A percentile compares a stretch with the other conserved stretches of the same genome.
Evolutionary conservation across 1,140 invertebrate genomes (phyloP).

Genomic region (Chelonus insularis): DNA sequence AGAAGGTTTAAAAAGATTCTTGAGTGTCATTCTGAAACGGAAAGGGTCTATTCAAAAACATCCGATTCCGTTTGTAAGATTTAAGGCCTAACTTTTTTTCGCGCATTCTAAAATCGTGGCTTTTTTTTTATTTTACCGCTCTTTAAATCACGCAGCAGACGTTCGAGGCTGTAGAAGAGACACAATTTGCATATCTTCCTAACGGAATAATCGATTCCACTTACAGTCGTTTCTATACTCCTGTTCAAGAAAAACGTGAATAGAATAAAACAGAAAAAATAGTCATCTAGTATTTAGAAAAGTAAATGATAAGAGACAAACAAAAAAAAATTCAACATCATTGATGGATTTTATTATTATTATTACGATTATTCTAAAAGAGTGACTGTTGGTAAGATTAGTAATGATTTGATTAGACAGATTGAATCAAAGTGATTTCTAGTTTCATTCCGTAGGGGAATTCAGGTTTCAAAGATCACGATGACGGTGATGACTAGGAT

Average conservation of each 20-base stretch:
- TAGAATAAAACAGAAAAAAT: background rate
- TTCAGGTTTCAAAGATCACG: too few species aligned
- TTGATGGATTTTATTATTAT: too few species aligned
- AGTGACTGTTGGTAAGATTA: too few species aligned
- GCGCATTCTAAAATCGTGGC: constrained; percentile 26
- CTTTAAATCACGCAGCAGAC: constrained; percentile 51
- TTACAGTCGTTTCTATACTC: constrained; percentile 39
- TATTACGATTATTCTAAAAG: too few species aligned
- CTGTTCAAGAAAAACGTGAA: constrained; percentile 3
- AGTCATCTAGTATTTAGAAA: background rate
- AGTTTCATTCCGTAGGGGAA: too few species aligned
- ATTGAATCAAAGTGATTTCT: too few species aligned
- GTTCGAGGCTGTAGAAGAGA: constrained; percentile 30
- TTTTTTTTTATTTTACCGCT: constrained; percentile 12
- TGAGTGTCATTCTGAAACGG: background rate
- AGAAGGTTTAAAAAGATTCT: too few species aligned
- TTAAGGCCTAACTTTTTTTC: constrained; percentile 38
- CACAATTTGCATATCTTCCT: constrained; percentile 52
- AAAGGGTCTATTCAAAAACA: background rate
- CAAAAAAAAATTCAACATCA: background rate
- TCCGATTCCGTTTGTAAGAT: constrained; percentile 34
- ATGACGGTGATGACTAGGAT: background rate
- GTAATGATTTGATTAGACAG: too few species aligned
- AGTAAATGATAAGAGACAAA: background rate
- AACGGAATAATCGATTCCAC: constrained; percentile 53